phyloP scores from a whole-genome alignment of 2,888 invertebrate species.

The Callinectes sapidus region DNA sequence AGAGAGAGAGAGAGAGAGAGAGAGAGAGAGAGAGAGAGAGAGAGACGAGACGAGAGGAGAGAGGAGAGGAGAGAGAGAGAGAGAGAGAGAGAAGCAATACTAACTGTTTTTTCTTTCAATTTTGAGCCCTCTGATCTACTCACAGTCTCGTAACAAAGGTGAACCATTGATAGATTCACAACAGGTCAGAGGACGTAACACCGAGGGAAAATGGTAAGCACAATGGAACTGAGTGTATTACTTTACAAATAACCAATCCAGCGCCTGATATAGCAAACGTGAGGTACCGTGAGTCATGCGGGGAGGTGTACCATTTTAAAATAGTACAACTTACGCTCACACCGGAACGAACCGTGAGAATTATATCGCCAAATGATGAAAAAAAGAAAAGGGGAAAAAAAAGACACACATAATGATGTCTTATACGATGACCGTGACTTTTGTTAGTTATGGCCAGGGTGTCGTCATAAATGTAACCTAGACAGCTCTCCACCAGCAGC shows the following conservation, averaged over 20 bases:
- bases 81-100: no score
- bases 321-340: neutral
- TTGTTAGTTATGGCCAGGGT: neutral
- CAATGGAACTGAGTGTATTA: no score
- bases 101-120: no score
- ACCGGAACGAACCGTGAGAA: neutral
- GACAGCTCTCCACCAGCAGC: neutral
- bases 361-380: neutral
- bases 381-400: neutral
- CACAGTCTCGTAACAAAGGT: no score
- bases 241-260: neutral
- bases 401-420: neutral
- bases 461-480: neutral
- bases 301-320: neutral
- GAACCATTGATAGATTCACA: no score
- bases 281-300: neutral
- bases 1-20: no score
- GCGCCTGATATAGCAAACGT: neutral
- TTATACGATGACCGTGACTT: slow-evolving; percentile 19
- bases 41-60: no score
- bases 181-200: no score
- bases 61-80: no score
- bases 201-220: no score
- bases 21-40: no score
- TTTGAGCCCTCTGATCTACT: no score